Conservation (phyloP, 2,888 invertebrate genomes). For the Lymantria monacha region DNA sequence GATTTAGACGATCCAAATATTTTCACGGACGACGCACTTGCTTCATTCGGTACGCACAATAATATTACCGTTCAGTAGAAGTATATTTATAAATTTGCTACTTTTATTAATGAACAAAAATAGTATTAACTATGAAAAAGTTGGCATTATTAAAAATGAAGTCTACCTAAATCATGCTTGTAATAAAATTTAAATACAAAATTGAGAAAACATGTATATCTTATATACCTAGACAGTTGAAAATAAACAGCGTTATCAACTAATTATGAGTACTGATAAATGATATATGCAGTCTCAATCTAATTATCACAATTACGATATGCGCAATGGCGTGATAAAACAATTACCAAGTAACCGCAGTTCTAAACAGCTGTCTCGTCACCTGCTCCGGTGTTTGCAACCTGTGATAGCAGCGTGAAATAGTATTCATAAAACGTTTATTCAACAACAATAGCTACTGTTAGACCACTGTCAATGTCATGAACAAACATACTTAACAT, state of each 20-base stretch:
- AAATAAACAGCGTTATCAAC: constrained; percentile 29
- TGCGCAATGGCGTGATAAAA: constrained; percentile 45
- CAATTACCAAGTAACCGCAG: constrained; percentile 44
- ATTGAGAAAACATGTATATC: too few species aligned
- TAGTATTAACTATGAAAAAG: too few species aligned
- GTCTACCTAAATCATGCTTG: too few species aligned
- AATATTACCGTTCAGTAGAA: constrained; percentile 28
- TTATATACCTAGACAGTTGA: background rate
- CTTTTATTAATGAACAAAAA: too few species aligned
- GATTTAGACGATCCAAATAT: constrained; percentile 75
- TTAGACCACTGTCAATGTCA: constrained; percentile 32
- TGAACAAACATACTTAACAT: constrained; percentile 13
- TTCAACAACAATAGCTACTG: constrained; percentile 30
- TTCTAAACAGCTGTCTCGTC: constrained; percentile 46
- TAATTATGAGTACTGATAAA: constrained; percentile 28
- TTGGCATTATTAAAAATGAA: too few species aligned
- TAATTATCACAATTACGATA: constrained; percentile 30
- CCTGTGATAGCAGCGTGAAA: constrained; percentile 28
- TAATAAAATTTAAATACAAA: too few species aligned
- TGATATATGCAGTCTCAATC: constrained; percentile 31
- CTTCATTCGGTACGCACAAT: constrained; percentile 38
- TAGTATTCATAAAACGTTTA: constrained; percentile 32
- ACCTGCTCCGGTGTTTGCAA: constrained; percentile 28
- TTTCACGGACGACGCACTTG: constrained; percentile 72
- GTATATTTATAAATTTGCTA: background rate